These are phyloP conservation scores for Microplitis manilae DNA, from an alignment of 2,888 invertebrate species.

Conservation along the genomic window DNA sequence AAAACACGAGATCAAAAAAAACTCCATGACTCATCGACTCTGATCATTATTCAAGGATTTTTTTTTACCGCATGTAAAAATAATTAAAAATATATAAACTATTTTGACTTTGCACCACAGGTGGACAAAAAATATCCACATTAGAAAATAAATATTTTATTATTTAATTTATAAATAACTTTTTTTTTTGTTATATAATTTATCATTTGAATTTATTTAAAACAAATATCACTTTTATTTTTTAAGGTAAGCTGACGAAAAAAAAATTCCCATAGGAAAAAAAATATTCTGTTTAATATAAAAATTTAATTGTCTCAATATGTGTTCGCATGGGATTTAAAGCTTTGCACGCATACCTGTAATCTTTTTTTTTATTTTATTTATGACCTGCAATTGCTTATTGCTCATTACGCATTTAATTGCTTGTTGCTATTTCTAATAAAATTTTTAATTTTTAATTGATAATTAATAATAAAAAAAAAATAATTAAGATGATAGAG, in stretches of 20 bases:
- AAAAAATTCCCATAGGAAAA: conserved; percentile 18
- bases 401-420: conserved; percentile 7
- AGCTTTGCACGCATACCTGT: conserved; percentile 28
- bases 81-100: background rate
- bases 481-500: background rate
- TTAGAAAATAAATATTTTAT: too few species aligned
- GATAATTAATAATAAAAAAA: background rate
- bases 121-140: too few species aligned
- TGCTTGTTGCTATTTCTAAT: background rate
- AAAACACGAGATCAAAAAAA: background rate
- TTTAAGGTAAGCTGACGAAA: conserved; percentile 1
- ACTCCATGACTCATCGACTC: conserved; percentile 7
- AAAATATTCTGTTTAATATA: background rate
- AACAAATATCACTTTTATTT: too few species aligned
- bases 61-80: conserved; percentile 21
- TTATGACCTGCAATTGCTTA: background rate
- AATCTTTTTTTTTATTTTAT: background rate
- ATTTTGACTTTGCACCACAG: too few species aligned
- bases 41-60: background rate
- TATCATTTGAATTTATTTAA: too few species aligned
- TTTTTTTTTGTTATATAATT: too few species aligned
- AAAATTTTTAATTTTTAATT: background rate
- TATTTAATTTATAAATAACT: too few species aligned
- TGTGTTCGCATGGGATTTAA: conserved; percentile 51
- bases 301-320: conserved; percentile 1